phyloP scores from a whole-genome alignment of 2,888 invertebrate species.

The Dinocampus coccinellae region DNA sequence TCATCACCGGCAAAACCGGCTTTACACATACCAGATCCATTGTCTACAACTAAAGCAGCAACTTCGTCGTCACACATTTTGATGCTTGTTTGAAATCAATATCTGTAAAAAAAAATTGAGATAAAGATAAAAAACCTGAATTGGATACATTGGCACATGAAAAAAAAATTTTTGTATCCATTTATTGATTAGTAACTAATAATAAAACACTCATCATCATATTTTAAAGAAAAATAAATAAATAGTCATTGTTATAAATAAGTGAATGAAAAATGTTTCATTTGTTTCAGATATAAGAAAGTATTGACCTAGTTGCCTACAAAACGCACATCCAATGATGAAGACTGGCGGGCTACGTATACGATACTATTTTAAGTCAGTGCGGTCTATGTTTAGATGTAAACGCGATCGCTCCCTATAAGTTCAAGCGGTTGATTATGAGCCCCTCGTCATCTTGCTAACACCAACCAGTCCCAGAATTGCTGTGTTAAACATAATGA shows the following conservation, averaged over 20 bases:
- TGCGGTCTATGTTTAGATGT: constrained; percentile 65
- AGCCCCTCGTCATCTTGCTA: constrained; percentile 52
- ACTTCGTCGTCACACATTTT: constrained; percentile 97
- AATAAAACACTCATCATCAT: too few species aligned
- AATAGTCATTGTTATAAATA: too few species aligned
- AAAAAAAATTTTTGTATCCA: too few species aligned
- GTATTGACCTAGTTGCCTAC: constrained; percentile 67
- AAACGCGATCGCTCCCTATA: constrained; percentile 67
- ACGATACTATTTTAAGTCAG: constrained; percentile 60
- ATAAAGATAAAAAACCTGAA: too few species aligned
- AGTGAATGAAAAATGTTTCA: too few species aligned
- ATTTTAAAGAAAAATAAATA: too few species aligned
- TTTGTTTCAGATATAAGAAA: constrained; percentile 48
- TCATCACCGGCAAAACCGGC: constrained; percentile 91
- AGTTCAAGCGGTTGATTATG: constrained; percentile 66
- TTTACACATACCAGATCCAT: constrained; percentile 93
- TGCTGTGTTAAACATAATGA: constrained; percentile 52
- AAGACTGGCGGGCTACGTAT: constrained; percentile 52
- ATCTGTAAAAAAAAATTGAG: constrained; percentile 47
- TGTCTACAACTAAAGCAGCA: constrained; percentile 90
- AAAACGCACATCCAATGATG: constrained; percentile 53
- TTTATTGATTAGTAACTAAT: too few species aligned
- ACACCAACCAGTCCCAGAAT: constrained; percentile 34
- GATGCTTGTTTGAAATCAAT: constrained; percentile 66
- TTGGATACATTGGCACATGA: too few species aligned